Evolutionary conservation across 2,797 vertebrate species (phyloP).

Genomic region (Microctenopoma stevenorrisi): DNA sequence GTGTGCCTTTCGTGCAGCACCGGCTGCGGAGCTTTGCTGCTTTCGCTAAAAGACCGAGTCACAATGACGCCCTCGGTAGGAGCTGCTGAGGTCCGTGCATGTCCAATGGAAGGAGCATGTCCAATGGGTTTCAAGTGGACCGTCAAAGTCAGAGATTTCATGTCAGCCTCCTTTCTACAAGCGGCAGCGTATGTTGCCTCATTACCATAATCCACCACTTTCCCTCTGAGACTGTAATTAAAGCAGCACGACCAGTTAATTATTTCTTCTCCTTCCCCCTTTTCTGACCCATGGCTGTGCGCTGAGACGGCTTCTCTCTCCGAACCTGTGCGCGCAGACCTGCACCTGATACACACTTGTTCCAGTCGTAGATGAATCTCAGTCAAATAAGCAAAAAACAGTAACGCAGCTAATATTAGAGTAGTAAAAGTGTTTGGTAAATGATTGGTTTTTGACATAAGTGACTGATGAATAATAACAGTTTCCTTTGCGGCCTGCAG

Average conservation of each 20-base stretch:
- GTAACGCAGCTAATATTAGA: too few species aligned
- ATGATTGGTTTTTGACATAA: background rate
- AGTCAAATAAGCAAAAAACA: background rate
- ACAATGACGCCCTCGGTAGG: constrained; percentile 1
- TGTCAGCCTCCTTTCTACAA: constrained; percentile 85
- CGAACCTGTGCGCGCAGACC: constrained; percentile 9
- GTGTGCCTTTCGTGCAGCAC: too few species aligned
- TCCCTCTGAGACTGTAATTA: constrained; percentile 96
- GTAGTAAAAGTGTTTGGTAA: too few species aligned
- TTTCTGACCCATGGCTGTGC: constrained; percentile 66
- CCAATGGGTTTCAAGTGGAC: constrained; percentile 86
- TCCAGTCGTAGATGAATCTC: constrained; percentile 1
- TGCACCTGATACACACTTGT: constrained; percentile 44
- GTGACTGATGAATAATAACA: background rate
- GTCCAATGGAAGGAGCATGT: constrained; percentile 76
- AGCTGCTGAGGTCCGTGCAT: constrained; percentile 49
- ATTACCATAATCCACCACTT: constrained; percentile 97
- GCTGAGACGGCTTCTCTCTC: constrained; percentile 68
- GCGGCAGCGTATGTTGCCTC: constrained; percentile 88
- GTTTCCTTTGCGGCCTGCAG: background rate
- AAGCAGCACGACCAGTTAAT: constrained; percentile 92
- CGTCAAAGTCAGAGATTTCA: constrained; percentile 87
- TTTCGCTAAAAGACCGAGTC: background rate
- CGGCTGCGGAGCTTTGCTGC: too few species aligned
- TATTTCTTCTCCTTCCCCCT: constrained; percentile 80